Percentiles rank a stretch among this genome's conserved stretches.
Evolutionary conservation across 2,113 vertebrate species (phyloP).

Genomic region (Cnemophilus loriae): DNA sequence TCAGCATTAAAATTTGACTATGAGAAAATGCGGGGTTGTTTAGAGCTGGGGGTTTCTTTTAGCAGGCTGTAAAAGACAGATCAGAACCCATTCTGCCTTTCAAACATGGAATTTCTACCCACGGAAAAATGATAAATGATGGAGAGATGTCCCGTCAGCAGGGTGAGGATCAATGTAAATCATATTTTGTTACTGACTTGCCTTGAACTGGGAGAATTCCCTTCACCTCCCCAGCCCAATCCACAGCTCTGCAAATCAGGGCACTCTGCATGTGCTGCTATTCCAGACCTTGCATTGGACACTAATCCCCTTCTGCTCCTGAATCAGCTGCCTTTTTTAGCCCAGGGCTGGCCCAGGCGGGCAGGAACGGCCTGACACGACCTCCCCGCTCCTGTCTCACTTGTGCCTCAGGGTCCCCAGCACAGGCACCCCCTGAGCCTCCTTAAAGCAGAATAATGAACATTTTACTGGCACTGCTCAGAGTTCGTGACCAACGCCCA

Average conservation of each 20-base stretch:
- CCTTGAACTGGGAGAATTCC: background rate
- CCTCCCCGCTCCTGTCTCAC: background rate
- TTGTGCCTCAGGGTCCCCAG: background rate
- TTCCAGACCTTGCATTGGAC: background rate
- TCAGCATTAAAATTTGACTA: background rate
- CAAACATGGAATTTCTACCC: background rate
- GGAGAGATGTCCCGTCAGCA: background rate
- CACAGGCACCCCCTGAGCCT: background rate
- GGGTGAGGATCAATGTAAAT: background rate
- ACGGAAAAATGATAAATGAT: background rate
- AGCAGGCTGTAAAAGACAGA: background rate
- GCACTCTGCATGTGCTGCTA: background rate
- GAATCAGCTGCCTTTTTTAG: background rate
- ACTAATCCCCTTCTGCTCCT: background rate
- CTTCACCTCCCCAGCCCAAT: background rate
- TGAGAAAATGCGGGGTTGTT: background rate
- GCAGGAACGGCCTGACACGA: background rate
- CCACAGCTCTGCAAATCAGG: background rate
- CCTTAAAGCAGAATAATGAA: background rate
- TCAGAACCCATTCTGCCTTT: background rate
- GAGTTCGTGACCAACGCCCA: background rate
- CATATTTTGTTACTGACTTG: background rate
- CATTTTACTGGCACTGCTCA: background rate
- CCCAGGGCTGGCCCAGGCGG: background rate
- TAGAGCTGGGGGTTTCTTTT: background rate